A percentile compares a stretch with the other conserved stretches of the same genome.
phyloP scores from a whole-genome alignment of 1,140 invertebrate genomes.

The Hetaerina americana region DNA sequence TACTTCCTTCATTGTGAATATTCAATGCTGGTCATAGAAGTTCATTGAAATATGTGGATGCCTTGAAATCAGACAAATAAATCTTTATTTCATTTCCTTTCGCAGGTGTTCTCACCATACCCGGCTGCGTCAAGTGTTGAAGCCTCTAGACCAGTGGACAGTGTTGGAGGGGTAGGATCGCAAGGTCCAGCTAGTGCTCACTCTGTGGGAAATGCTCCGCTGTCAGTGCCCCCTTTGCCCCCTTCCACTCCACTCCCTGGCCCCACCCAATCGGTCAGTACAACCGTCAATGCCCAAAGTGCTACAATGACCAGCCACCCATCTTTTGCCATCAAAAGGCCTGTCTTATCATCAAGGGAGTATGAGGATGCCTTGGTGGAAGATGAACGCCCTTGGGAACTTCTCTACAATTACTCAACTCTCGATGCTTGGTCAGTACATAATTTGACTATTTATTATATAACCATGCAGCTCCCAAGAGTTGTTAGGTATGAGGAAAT shows the following conservation, averaged over 20 bases:
- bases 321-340: conserved; percentile 42
- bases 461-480: too few relatives aligned
- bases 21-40: too few relatives aligned
- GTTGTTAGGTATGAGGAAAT: too few relatives aligned
- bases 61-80: neutral
- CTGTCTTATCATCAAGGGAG: conserved; percentile 53
- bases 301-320: conserved; percentile 11
- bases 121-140: conserved; percentile 17
- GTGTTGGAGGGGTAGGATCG: conserved; percentile 8
- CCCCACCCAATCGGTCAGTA: neutral
- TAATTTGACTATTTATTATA: too few relatives aligned
- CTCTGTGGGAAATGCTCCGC: conserved; percentile 5
- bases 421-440: conserved; percentile 71
- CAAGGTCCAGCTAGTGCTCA: conserved; percentile 9
- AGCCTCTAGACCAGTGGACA: conserved; percentile 13
- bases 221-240: conserved; percentile 12
- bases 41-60: too few relatives aligned
- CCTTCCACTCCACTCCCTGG: neutral
- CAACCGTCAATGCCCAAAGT: conserved; percentile 12
- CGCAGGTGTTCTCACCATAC: conserved; percentile 28
- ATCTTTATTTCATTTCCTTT: conserved; percentile 11
- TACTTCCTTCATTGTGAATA: neutral
- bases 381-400: conserved; percentile 63
- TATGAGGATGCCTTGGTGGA: conserved; percentile 53
- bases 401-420: conserved; percentile 77